Evolutionary conservation across 2,888 invertebrate species (phyloP).

Genomic region (Cryptosula pallasiana): DNA sequence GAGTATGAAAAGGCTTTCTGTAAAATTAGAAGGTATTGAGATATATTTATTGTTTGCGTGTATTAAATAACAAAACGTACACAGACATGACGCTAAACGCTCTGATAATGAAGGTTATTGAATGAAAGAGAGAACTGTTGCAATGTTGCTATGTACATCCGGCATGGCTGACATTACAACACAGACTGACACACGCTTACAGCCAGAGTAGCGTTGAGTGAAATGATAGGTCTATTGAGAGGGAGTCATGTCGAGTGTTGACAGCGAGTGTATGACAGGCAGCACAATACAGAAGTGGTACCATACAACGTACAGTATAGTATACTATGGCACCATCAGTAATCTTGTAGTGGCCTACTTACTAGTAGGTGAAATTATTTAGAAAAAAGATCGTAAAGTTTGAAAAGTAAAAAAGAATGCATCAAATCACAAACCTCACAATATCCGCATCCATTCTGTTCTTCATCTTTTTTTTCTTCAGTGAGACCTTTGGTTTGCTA

Average conservation of each 20-base stretch:
- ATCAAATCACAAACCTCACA: background rate
- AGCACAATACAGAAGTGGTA: background rate
- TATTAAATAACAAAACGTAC: no score
- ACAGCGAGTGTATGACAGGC: no score
- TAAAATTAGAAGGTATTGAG: no score
- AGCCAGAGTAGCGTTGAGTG: background rate
- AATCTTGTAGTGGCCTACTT: no score
- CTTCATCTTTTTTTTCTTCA: constrained; percentile 17
- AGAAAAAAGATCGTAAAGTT: no score
- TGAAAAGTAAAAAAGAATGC: background rate
- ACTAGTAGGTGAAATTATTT: no score
- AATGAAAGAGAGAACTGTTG: background rate
- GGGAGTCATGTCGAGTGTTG: background rate
- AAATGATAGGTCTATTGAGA: background rate
- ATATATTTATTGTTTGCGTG: no score
- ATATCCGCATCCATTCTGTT: constrained; percentile 5
- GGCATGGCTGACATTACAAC: background rate
- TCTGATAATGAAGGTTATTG: no score
- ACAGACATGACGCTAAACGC: no score
- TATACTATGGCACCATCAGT: no score
- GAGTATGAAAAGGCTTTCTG: no score
- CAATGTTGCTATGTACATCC: background rate
- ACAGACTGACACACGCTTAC: background rate
- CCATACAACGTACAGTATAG: background rate
- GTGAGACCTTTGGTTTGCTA: background rate